These are phyloP conservation scores for Lepidurus couesii DNA, from an alignment of 1,140 invertebrate genomes.

Conservation along the genomic window DNA sequence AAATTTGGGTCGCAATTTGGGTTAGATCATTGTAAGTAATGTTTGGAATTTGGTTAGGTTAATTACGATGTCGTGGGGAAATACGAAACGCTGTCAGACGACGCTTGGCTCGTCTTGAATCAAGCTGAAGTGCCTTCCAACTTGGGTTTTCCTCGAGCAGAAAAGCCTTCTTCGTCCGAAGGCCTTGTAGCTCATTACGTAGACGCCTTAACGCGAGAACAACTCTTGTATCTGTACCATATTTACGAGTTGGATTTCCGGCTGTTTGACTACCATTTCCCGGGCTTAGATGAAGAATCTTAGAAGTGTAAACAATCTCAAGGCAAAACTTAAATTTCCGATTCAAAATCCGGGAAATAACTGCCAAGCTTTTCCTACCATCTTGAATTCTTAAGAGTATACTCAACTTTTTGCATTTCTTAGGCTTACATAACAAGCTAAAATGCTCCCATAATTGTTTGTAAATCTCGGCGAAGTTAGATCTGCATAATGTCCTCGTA, in stretches of 20 bases:
- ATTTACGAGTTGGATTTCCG: constrained; percentile 72
- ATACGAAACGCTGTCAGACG: constrained; percentile 62
- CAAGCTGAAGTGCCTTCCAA: constrained; percentile 55
- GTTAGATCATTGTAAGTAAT: background rate
- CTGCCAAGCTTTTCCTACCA: no score
- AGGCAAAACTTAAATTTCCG: background rate
- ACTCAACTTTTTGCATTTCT: no score
- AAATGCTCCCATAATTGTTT: no score
- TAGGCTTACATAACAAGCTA: no score
- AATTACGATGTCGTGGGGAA: constrained; percentile 84
- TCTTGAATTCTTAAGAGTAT: no score
- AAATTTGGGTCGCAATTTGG: no score
- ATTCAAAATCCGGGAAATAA: background rate
- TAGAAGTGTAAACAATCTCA: background rate
- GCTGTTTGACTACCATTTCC: constrained; percentile 62
- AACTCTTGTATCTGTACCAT: constrained; percentile 62
- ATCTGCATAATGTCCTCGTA: no score
- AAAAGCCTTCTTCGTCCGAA: constrained; percentile 58
- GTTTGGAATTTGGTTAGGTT: constrained; percentile 44
- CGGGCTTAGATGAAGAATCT: constrained; percentile 24
- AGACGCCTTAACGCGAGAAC: constrained; percentile 59
- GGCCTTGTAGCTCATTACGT: constrained; percentile 65
- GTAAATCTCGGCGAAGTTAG: no score
- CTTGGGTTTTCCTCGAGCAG: constrained; percentile 55
- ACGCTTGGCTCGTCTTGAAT: constrained; percentile 57